Conservation (phyloP, 2,113 vertebrate genomes). For the Salvelinus namaycush region DNA sequence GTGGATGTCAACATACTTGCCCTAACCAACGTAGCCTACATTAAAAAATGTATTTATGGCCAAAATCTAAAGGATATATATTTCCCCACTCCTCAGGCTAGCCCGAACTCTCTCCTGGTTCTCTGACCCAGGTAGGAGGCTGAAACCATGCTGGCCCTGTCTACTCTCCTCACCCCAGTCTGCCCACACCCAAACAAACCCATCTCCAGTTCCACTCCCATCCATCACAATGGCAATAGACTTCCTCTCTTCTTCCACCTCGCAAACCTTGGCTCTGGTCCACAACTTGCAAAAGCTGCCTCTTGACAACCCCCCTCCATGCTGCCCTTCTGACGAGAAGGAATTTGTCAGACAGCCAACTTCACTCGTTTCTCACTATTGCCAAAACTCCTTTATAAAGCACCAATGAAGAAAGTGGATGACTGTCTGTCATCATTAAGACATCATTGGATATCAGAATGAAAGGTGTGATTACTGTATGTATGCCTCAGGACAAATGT, state of each 20-base stretch:
- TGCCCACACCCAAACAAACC: slow-evolving; percentile 25
- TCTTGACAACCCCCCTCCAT: background rate
- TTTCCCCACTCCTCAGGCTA: background rate
- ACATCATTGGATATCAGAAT: too few relatives aligned
- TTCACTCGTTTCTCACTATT: background rate
- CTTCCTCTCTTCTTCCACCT: background rate
- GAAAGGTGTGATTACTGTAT: too few relatives aligned
- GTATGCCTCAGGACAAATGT: too few relatives aligned
- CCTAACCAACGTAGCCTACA: too few relatives aligned
- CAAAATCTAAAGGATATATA: too few relatives aligned
- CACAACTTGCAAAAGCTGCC: background rate
- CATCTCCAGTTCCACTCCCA: background rate
- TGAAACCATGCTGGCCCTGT: background rate
- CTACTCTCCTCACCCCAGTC: slow-evolving; percentile 10
- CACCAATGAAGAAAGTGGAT: background rate
- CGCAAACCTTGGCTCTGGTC: slow-evolving; percentile 18
- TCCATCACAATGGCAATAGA: background rate
- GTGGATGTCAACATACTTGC: too few relatives aligned
- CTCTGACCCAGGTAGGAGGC: background rate
- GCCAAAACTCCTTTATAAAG: too few relatives aligned
- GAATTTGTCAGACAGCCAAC: background rate
- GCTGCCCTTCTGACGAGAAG: background rate
- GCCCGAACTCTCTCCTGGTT: background rate
- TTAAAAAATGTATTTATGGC: too few relatives aligned
- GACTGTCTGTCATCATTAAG: background rate